These are phyloP conservation scores for Numenius arquata DNA, from an alignment of 2,113 vertebrate species.

Conservation along the genomic window DNA sequence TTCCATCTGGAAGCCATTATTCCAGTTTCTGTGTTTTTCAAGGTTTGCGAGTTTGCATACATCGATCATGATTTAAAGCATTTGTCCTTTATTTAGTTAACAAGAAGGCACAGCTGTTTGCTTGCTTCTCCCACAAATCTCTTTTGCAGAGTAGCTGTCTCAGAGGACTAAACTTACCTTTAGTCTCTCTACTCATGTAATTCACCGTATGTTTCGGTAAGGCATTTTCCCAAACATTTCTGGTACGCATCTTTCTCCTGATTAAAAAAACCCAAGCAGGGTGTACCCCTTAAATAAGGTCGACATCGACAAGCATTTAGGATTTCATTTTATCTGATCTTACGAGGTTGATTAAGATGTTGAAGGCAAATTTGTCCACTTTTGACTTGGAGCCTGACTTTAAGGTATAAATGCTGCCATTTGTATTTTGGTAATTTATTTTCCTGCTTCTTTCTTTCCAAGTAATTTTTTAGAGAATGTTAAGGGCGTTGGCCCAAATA, in stretches of 20 bases:
- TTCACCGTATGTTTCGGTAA: slow-evolving; percentile 33
- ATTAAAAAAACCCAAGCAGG: not conserved
- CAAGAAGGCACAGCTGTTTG: slow-evolving; percentile 55
- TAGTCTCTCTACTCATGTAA: not conserved
- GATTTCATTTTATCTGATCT: not conserved
- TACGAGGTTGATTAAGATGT: not conserved
- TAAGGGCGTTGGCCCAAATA: not conserved
- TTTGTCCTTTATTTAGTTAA: slow-evolving; percentile 62
- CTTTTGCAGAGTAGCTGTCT: not conserved
- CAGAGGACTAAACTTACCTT: slow-evolving; percentile 31
- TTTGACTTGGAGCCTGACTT: not conserved
- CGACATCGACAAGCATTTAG: not conserved
- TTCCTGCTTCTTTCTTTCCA: not conserved
- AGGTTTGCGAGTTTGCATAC: not conserved
- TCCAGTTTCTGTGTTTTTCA: slow-evolving; percentile 30
- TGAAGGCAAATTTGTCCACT: not conserved
- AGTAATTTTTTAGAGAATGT: not conserved
- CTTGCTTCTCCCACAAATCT: slow-evolving; percentile 23
- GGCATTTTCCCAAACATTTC: not conserved
- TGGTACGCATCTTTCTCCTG: not conserved
- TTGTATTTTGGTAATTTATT: not conserved
- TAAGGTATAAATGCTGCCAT: not conserved
- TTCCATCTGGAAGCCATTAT: slow-evolving; percentile 12
- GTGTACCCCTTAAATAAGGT: not conserved
- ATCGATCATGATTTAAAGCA: slow-evolving; percentile 42